Evolutionary conservation across 2,888 invertebrate species (phyloP).

Genomic region (Nebria brevicollis): DNA sequence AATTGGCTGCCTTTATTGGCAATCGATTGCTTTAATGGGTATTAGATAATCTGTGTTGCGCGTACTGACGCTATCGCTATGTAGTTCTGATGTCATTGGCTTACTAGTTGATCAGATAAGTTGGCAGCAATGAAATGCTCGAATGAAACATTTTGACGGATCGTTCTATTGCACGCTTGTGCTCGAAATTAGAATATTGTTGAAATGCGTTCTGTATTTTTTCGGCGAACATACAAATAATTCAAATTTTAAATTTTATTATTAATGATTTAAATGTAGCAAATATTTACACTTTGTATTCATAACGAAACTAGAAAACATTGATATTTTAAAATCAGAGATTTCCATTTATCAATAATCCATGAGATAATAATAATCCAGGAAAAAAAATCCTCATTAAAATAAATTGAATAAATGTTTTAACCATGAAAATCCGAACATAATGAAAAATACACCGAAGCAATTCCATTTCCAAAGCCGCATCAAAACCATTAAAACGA

Average conservation of each 20-base stretch:
- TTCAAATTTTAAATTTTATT: neutral
- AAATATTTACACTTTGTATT: too few species aligned
- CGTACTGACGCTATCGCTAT: neutral
- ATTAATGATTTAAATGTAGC: too few species aligned
- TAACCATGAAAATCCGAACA: neutral
- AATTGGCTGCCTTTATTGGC: neutral
- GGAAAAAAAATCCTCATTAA: neutral
- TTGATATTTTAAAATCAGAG: neutral
- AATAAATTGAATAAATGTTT: conserved; percentile 1
- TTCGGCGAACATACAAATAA: neutral
- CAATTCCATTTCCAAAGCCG: neutral
- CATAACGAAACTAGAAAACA: too few species aligned
- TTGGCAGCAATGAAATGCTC: neutral
- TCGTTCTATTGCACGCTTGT: neutral
- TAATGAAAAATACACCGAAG: neutral
- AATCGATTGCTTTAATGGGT: neutral
- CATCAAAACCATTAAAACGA: neutral
- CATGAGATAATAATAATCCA: neutral
- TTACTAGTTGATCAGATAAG: neutral
- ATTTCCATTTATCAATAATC: neutral
- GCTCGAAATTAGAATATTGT: neutral
- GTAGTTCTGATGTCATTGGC: neutral
- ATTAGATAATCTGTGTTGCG: neutral
- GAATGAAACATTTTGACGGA: neutral
- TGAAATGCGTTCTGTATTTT: neutral